These are phyloP conservation scores for Pemphigus obesinymphae DNA, from an alignment of 1,140 invertebrate species.

Conservation along the genomic window DNA sequence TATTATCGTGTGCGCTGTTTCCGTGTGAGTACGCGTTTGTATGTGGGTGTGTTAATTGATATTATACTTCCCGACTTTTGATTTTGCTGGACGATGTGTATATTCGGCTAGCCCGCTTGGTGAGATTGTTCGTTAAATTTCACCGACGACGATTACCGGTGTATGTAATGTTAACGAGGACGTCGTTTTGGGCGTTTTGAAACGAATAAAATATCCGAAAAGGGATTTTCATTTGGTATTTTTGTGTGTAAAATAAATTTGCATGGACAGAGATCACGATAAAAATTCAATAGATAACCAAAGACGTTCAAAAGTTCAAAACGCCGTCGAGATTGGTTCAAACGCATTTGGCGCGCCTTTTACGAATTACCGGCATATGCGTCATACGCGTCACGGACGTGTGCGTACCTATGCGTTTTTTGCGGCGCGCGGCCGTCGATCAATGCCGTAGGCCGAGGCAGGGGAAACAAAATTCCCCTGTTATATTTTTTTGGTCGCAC, in stretches of 20 bases:
- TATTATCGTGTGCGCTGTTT: no score
- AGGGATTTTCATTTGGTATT: background rate
- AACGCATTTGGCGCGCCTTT: background rate
- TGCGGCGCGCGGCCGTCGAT: no score
- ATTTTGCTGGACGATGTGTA: no score
- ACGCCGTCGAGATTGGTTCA: background rate
- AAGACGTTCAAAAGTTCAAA: constrained; percentile 20
- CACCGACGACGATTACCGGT: background rate
- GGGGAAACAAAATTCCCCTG: no score
- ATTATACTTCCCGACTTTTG: no score
- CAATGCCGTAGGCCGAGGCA: no score
- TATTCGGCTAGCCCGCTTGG: no score
- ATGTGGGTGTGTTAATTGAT: background rate
- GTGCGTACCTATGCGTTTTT: no score
- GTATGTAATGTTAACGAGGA: background rate
- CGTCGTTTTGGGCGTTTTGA: background rate
- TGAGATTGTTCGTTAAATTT: background rate
- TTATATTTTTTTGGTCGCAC: no score
- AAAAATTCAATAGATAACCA: background rate
- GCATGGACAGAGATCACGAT: background rate
- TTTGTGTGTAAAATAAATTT: no score
- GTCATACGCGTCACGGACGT: background rate
- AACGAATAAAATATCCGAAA: background rate
- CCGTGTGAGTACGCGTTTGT: background rate
- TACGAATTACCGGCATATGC: background rate